Evolutionary conservation across 2,888 invertebrate genomes (phyloP), one percentile per base, ranked within the genome.

Genomic region (Nomada lathburiana): DNA sequence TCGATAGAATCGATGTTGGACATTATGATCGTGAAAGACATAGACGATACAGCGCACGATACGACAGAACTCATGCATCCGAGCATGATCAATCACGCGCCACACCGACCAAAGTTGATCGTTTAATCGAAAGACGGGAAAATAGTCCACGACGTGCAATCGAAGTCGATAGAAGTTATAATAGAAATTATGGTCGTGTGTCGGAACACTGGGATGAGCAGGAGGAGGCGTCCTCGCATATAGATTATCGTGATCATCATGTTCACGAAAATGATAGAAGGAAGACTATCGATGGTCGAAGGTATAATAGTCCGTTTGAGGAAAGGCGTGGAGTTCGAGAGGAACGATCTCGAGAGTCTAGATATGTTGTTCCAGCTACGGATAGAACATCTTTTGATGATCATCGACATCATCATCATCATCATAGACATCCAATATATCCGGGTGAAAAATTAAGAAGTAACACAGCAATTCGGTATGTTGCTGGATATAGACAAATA

Each of bases 221-320:
- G 23, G 92, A 93, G 4, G 93, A 93, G 29, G 63, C 90, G 18
- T 72, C 90, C 2, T 60, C 89, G 2, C 92, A 90, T 55, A 69
- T 92, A 26, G 93, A 93, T 57, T 93, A 92, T 76, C 86, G 92
- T 0, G 93, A 93, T 67, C 92, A 93, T 78, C 91, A 91, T 67
- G 80, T 85, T 2, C 91, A 92, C 53, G 92, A 93, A 13, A 93
- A 93, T 1, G 93, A 92, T 20, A 83, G 92, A 23, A 88, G 93
- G 20, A 92, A 93, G 74, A 81, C 87, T 0, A 87, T 90, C 0
- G 92, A 92, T 4, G 71, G 91, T 2, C 89, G 92, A 29, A 88
- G 94, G 16, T 94, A 94, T 84, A 94, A 94, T 62, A 94, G 94
- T 84, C 94, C 95, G 0, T 95, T 94, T 75, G 94, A 94, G 42